phyloP scores from a whole-genome alignment of 2,888 invertebrate species.

The Imbricaverruca yamaguchii region DNA sequence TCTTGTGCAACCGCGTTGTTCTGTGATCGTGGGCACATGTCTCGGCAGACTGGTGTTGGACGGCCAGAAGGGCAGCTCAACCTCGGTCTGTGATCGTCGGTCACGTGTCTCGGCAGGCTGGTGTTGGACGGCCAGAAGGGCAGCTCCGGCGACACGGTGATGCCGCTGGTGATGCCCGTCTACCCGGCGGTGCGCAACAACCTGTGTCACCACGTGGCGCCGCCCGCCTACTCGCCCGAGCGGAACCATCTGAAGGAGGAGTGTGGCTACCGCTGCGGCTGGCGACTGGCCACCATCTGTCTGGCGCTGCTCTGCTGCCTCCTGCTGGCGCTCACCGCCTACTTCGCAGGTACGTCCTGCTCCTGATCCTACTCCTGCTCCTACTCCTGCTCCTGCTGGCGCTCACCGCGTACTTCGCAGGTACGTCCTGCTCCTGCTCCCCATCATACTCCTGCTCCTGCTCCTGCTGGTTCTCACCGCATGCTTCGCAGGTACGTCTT shows the following conservation, averaged over 20 bases:
- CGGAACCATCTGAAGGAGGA: conserved; percentile 51
- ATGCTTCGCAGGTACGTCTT: too few species aligned
- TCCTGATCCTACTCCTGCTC: too few species aligned
- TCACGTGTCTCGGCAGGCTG: background rate
- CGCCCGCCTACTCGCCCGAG: conserved; percentile 83
- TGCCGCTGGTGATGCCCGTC: conserved; percentile 16
- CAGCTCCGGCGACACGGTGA: background rate
- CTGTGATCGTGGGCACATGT: too few species aligned
- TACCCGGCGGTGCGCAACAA: conserved; percentile 1
- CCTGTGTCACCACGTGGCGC: conserved; percentile 38
- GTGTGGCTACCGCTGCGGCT: conserved; percentile 9
- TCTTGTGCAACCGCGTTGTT: too few species aligned
- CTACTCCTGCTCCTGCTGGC: too few species aligned
- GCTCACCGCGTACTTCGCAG: too few species aligned
- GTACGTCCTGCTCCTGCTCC: too few species aligned
- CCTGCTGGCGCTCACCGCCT: background rate
- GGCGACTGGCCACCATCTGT: background rate
- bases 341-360: background rate
- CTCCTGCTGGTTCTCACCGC: too few species aligned
- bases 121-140: conserved; percentile 4
- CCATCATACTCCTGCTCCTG: too few species aligned
- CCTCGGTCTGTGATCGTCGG: too few species aligned
- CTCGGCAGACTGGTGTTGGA: background rate
- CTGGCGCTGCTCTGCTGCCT: background rate
- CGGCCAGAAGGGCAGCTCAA: conserved; percentile 7